phyloP scores from a whole-genome alignment of 2,113 vertebrate genomes.

The Motacilla tschutschensis region DNA sequence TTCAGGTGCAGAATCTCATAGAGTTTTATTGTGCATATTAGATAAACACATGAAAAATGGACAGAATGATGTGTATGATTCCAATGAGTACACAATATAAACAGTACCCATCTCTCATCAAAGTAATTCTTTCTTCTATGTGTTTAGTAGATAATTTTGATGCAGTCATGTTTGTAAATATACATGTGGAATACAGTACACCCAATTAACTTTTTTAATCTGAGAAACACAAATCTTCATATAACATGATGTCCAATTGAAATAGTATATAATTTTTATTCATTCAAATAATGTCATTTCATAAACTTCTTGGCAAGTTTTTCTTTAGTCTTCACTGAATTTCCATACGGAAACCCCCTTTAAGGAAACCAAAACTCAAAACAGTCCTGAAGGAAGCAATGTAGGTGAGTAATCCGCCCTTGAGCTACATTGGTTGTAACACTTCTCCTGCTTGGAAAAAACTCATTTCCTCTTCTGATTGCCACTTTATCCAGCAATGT shows the following conservation, averaged over 20 bases:
- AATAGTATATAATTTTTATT: not conserved
- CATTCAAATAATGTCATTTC: constrained; percentile 12
- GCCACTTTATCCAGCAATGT: constrained; percentile 64
- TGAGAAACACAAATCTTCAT: not conserved
- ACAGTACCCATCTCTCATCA: not conserved
- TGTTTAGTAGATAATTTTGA: not conserved
- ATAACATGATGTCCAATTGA: not conserved
- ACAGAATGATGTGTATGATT: not conserved
- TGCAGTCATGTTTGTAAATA: not conserved
- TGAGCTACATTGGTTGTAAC: constrained; percentile 61
- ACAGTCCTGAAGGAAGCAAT: constrained; percentile 67
- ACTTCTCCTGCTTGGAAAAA: constrained; percentile 67
- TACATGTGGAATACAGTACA: not conserved
- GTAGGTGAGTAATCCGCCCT: constrained; percentile 72
- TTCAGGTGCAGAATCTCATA: not conserved
- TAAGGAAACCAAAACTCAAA: constrained; percentile 63
- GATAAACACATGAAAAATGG: not conserved
- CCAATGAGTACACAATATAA: not conserved
- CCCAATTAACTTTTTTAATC: not conserved
- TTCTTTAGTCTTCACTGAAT: constrained; percentile 39
- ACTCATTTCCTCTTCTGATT: constrained; percentile 70
- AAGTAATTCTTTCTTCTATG: not conserved
- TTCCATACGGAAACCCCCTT: constrained; percentile 61
- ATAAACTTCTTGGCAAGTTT: constrained; percentile 35
- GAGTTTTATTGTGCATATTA: not conserved